Base-by-base conservation (phyloP, 2,113 vertebrate species). In the Actenoides hombroni region DNA sequence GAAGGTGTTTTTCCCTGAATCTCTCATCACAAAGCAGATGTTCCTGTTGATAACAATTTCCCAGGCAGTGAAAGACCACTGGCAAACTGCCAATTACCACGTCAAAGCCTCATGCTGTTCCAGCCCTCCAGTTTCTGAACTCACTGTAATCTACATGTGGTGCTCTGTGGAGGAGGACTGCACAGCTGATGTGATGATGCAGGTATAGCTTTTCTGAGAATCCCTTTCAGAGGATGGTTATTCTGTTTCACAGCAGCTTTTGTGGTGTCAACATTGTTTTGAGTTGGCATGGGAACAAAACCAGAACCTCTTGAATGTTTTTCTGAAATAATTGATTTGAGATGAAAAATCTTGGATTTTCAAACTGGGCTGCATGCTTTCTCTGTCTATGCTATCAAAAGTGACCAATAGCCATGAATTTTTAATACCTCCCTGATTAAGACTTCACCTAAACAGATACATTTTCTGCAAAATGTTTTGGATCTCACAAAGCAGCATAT, bases 141-240 rank as follows among this genome's bases (percentile, higher is more conserved):
- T 60, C 24, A 39, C 17, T 5, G 3, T 51, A 70, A 49, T 10
- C 24, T 23, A 11, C 1, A 7, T 0, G 0, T 2, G 9, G 25
- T 71, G 61, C 7, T 67, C 49, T 76, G n/a, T n/a, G 29, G 35
- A 75, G 60, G 39, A 51, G 17, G 46, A 42, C 37, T 1, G 0
- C 57, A 49, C 16, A 25, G 53, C 46, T 95, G 49, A 78, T 33
- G 48, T 17, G n/a, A 28, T 31, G 21, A 67, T 86, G 46, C 25
- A 94, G 92, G 69, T 94, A 91, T 39, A 74, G 35, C 37, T 77
- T 83, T 75, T 70, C 75, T 57, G 40, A 92, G 40, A 25, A n/a
- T 54, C 54, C 24, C 13, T 90, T 88, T 80, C 73, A 71, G 73
- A 78, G n/a, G 23, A 18, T 28, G 28, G 16, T 71, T 84, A 51